Conservation (phyloP, 2,888 invertebrate genomes). For the Osedax fenrisi region DNA sequence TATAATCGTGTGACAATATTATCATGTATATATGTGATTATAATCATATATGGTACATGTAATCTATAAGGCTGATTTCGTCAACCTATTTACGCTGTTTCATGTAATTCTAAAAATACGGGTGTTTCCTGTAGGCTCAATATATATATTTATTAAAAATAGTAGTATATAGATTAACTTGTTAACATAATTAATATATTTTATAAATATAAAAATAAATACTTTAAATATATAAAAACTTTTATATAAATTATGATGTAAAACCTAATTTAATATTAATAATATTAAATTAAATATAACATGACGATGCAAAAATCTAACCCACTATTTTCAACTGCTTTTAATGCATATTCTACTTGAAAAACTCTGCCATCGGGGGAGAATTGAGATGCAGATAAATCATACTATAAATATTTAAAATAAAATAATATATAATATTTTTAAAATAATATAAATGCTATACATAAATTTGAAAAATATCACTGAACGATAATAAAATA, state of each 20-base stretch:
- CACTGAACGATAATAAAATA: neutral
- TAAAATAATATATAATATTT: neutral
- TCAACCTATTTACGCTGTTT: too few species aligned
- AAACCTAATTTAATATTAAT: neutral
- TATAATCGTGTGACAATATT: conserved; percentile 41
- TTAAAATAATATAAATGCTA: neutral
- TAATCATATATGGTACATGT: neutral
- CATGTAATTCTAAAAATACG: too few species aligned
- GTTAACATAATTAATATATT: neutral
- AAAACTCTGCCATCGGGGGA: conserved; percentile 97
- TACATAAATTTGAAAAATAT: neutral
- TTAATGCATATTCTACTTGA: conserved; percentile 97
- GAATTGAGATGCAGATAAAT: conserved; percentile 98
- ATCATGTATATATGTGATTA: neutral
- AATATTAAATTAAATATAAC: neutral
- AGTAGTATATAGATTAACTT: too few species aligned
- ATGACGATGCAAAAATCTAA: conserved; percentile 43
- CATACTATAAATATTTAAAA: conserved; percentile 61
- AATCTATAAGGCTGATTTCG: too few species aligned
- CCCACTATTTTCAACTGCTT: conserved; percentile 96
- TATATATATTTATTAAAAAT: too few species aligned
- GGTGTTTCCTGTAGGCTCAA: too few species aligned
- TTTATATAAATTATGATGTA: neutral
- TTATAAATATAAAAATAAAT: conserved; percentile 3
- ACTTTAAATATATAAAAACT: conserved; percentile 12